Conservation (phyloP, 2,797 vertebrate species). For the Triplophysa yarkandensis region DNA sequence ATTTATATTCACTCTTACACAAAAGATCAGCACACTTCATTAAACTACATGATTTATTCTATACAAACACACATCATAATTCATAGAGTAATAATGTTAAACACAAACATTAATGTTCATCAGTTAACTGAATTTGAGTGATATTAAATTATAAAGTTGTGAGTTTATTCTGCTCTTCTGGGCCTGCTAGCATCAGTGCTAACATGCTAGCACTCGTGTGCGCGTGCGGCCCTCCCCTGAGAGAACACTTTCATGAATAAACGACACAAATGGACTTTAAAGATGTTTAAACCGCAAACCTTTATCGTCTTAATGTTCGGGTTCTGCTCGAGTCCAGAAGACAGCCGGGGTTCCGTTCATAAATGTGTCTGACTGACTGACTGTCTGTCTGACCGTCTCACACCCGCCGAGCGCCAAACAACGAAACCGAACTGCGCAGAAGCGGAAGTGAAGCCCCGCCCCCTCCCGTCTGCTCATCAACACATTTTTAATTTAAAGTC, state of each 20-base stretch:
- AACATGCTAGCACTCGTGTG: background rate
- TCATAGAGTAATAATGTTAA: no score
- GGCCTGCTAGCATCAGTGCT: constrained; percentile 17
- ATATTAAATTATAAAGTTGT: background rate
- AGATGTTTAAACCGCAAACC: background rate
- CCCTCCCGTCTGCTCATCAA: constrained; percentile 6
- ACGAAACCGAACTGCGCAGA: background rate
- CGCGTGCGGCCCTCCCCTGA: background rate
- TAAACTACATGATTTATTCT: no score
- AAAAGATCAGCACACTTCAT: no score
- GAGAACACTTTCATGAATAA: background rate
- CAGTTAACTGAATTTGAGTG: no score
- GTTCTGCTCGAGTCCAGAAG: background rate
- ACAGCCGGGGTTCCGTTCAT: background rate
- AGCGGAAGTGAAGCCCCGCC: constrained; percentile 21
- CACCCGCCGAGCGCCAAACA: background rate
- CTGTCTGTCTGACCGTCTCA: background rate
- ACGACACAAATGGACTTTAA: no score
- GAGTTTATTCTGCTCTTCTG: background rate
- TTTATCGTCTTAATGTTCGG: background rate
- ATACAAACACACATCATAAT: no score
- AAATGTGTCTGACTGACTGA: constrained; percentile 4
- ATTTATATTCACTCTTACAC: no score
- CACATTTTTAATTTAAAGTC: no score
- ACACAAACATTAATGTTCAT: no score